Conservation (phyloP, 2,113 vertebrate genomes). For the Andinoacara biseriatus region DNA sequence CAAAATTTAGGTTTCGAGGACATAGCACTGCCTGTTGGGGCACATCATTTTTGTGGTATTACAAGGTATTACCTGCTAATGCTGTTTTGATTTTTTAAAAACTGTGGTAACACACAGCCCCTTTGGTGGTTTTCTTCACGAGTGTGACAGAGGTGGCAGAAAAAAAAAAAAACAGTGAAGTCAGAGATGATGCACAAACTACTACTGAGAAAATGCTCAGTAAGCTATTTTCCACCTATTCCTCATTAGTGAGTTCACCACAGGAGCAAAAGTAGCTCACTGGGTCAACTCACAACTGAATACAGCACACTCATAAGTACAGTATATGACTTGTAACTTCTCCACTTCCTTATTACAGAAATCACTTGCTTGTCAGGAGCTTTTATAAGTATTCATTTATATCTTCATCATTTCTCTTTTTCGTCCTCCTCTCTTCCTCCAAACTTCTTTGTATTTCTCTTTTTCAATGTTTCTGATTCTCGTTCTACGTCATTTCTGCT, state of each 20-base stretch:
- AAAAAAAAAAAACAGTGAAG: not conserved
- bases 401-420: not conserved
- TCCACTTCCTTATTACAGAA: constrained; percentile 12
- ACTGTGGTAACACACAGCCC: not conserved
- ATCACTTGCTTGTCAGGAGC: not conserved
- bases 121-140: not conserved
- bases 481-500: not conserved
- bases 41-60: not conserved
- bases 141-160: not conserved
- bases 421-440: not conserved
- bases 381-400: constrained; percentile 1
- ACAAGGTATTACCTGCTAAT: not conserved
- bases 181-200: not conserved
- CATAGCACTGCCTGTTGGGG: not conserved
- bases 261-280: constrained; percentile 14
- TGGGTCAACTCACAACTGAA: constrained; percentile 14
- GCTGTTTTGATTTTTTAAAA: not conserved
- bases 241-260: not conserved
- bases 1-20: not conserved
- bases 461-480: not conserved
- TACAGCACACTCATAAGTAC: not conserved
- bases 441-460: not conserved
- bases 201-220: constrained; percentile 35
- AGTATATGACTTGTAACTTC: not conserved
- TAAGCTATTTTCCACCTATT: constrained; percentile 37